Evolutionary conservation across 2,113 vertebrate genomes (phyloP), one percentile per base, ranked within the genome.

Genomic region (Myodes glareolus): DNA sequence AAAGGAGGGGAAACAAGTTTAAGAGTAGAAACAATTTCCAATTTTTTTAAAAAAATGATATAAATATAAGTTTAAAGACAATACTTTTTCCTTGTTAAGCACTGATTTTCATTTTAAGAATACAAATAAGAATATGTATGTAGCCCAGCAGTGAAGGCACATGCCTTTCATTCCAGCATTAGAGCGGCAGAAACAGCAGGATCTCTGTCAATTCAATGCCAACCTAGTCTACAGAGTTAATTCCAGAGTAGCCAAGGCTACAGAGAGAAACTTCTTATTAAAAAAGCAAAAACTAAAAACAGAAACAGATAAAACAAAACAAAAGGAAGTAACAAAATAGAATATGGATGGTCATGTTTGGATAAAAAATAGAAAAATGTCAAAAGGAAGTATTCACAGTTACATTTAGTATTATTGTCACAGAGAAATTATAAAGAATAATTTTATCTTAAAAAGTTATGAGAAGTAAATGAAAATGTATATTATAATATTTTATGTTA

Each of bases 51-150:
- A 73, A 76, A 31, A 33, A 70, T 50, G 2, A 33, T 29, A 50
- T 77, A 75, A 67, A 72, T 47, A 8, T 45, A 23, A 65, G 50
- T 78, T 36, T 39, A 82, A 88, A n/a, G 5, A n/a, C 1, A 17
- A 10, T 47, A 76, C 3, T 29, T 47, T 47, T 33, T 52, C 31
- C 50, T 52, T n/a, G 3, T 13, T 58, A 85, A 14, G 36, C 65
- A 78, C 89, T 58, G n/a, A 72, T 68, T 84, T 25, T 39, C n/a
- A 92, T 58, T 88, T 95, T 90, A 8, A 45, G 91, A 95, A 94
- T 65, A 52, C 1, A 94, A 45, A 80, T 5, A 84, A 77, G 7
- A 61, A 12, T 70, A 45, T 76, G 3, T 7, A 42, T 82, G 3
- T 70, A 70, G 33, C 68, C 33, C 16, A 17, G 68, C 17, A 16